Percentiles rank a stretch among this genome's conserved stretches.
phyloP scores from a whole-genome alignment of 2,888 invertebrate species.

The Conistra vaccinii region DNA sequence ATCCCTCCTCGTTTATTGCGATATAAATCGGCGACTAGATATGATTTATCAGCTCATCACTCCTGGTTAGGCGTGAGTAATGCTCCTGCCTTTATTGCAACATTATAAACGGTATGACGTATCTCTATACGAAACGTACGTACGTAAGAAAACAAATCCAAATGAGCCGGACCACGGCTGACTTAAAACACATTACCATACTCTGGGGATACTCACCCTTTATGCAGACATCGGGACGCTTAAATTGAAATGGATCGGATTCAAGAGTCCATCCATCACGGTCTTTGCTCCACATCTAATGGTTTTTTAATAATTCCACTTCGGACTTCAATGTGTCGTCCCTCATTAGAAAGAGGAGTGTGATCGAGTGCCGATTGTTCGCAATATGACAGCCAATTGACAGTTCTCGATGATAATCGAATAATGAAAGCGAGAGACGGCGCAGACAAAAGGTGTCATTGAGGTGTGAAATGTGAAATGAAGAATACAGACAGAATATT shows the following conservation, averaged over 20 bases:
- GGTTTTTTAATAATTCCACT: slow-evolving; percentile 90
- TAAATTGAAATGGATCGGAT: slow-evolving; percentile 90
- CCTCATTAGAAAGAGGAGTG: slow-evolving; percentile 82
- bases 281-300: slow-evolving; percentile 86
- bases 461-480: slow-evolving; percentile 69
- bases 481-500: slow-evolving; percentile 61
- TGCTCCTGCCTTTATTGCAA: slow-evolving; percentile 83
- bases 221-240: slow-evolving; percentile 78
- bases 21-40: slow-evolving; percentile 89
- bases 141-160: slow-evolving; percentile 58
- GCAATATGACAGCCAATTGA: slow-evolving; percentile 88
- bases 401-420: slow-evolving; percentile 82
- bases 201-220: slow-evolving; percentile 86
- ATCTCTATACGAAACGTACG: slow-evolving; percentile 56
- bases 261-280: slow-evolving; percentile 89
- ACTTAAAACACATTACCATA: slow-evolving; percentile 83
- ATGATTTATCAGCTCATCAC: slow-evolving; percentile 89
- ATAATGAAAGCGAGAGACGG: slow-evolving; percentile 78
- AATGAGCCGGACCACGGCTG: slow-evolving; percentile 72
- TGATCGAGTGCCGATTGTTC: slow-evolving; percentile 84
- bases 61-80: slow-evolving; percentile 87
- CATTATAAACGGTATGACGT: slow-evolving; percentile 80
- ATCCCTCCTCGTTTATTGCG: slow-evolving; percentile 87
- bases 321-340: slow-evolving; percentile 76
- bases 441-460: slow-evolving; percentile 71